Evolutionary conservation across 1,140 invertebrate species (phyloP).

Genomic region (Sarcophaga bullata): DNA sequence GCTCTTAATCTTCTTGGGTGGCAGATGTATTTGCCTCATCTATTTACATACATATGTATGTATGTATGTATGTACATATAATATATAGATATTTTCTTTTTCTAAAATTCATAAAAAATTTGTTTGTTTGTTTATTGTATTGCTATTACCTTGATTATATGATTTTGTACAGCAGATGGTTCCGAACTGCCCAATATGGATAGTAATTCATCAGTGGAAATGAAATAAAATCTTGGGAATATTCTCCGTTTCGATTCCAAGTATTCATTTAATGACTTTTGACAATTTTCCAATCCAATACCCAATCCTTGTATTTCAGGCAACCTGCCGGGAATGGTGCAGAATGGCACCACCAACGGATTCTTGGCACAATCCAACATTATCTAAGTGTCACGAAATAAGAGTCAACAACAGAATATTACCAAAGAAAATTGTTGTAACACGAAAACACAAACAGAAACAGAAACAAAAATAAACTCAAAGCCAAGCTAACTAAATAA

Average conservation of each 20-base stretch:
- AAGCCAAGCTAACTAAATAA: neutral
- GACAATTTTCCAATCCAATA: constrained; percentile 83
- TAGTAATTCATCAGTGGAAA: constrained; percentile 91
- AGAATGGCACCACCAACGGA: constrained; percentile 81
- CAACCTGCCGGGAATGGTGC: constrained; percentile 76
- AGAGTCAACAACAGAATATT: constrained; percentile 13
- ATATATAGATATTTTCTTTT: constrained; percentile 42
- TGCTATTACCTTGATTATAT: constrained; percentile 85
- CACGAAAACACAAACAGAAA: neutral
- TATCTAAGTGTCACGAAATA: constrained; percentile 68
- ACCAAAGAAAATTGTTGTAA: neutral
- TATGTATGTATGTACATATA: neutral
- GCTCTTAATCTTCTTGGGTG: neutral
- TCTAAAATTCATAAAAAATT: constrained; percentile 1
- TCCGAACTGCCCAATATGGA: constrained; percentile 88
- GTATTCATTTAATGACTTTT: constrained; percentile 91
- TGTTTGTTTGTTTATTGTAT: no score
- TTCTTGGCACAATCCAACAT: constrained; percentile 84
- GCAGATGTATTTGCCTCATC: neutral
- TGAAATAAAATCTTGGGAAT: constrained; percentile 92
- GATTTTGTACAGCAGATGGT: constrained; percentile 83
- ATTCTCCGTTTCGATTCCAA: constrained; percentile 85
- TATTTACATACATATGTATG: neutral
- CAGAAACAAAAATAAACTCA: constrained; percentile 45
- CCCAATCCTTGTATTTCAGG: constrained; percentile 80